A percentile compares a stretch with the other conserved stretches of the same genome.
Conservation (phyloP, 2,888 invertebrate species). For the Brenthis daphne region DNA sequence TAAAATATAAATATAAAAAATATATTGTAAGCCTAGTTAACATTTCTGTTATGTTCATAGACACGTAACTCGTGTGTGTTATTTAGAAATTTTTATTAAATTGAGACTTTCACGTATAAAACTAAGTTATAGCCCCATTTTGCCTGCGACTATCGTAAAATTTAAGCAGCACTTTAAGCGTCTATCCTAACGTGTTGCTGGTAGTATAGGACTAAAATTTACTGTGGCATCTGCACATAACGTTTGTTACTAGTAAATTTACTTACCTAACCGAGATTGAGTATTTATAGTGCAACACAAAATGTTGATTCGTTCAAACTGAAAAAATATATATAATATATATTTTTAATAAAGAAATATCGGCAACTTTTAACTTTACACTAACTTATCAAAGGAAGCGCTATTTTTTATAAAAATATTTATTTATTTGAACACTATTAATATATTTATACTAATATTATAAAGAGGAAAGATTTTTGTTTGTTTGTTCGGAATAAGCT, state of each 20-base stretch:
- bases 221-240: slow-evolving; percentile 19
- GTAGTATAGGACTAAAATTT: slow-evolving; percentile 22
- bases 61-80: slow-evolving; percentile 7
- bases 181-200: slow-evolving; percentile 23
- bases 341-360: too few species aligned
- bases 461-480: too few species aligned
- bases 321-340: too few species aligned
- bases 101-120: slow-evolving; percentile 15
- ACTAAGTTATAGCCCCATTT: slow-evolving; percentile 20
- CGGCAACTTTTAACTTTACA: too few species aligned
- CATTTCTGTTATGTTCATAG: slow-evolving; percentile 1
- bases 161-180: slow-evolving; percentile 25
- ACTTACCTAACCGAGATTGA: slow-evolving; percentile 3
- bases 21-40: neutral
- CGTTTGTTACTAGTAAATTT: slow-evolving; percentile 14
- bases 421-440: too few species aligned
- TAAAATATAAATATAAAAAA: too few species aligned
- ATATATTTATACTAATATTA: too few species aligned
- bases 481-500: too few species aligned
- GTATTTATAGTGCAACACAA: neutral
- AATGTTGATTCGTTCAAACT: too few species aligned
- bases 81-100: slow-evolving; percentile 14
- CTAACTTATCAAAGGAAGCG: too few species aligned
- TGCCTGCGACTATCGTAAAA: slow-evolving; percentile 24
- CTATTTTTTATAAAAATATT: too few species aligned